Conservation (phyloP, 2,888 invertebrate species). For the Masnerella sp. region DNA sequence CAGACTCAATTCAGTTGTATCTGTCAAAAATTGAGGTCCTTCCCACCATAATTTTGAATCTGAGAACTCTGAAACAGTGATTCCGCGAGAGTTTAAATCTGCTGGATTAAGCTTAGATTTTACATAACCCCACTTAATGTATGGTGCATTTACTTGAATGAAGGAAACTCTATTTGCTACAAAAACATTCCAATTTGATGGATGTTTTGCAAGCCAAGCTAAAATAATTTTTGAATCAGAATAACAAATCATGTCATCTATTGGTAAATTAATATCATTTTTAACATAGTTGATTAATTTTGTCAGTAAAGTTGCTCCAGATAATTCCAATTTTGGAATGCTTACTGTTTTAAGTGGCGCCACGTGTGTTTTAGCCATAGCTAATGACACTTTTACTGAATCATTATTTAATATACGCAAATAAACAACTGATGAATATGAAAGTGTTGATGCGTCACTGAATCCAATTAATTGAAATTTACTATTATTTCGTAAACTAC, state of each 20-base stretch:
- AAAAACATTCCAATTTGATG: slow-evolving; percentile 7
- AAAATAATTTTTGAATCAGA: slow-evolving; percentile 3
- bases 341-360: slow-evolving; percentile 2
- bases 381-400: background rate
- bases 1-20: background rate
- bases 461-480: slow-evolving; percentile 4
- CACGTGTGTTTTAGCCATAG: slow-evolving; percentile 1
- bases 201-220: background rate
- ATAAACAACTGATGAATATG: slow-evolving; percentile 9
- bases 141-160: background rate
- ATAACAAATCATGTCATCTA: background rate
- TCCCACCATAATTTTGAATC: slow-evolving; percentile 6
- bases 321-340: slow-evolving; percentile 9
- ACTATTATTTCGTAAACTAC: background rate
- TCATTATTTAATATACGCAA: background rate
- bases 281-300: background rate
- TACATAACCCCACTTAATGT: slow-evolving; percentile 1
- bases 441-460: background rate
- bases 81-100: no score
- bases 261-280: background rate
- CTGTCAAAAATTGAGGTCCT: background rate
- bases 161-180: background rate
- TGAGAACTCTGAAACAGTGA: background rate
- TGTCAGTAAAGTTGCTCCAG: background rate
- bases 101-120: no score